Conservation (phyloP, 2,888 invertebrate genomes). For the Calliscelio sp. region DNA sequence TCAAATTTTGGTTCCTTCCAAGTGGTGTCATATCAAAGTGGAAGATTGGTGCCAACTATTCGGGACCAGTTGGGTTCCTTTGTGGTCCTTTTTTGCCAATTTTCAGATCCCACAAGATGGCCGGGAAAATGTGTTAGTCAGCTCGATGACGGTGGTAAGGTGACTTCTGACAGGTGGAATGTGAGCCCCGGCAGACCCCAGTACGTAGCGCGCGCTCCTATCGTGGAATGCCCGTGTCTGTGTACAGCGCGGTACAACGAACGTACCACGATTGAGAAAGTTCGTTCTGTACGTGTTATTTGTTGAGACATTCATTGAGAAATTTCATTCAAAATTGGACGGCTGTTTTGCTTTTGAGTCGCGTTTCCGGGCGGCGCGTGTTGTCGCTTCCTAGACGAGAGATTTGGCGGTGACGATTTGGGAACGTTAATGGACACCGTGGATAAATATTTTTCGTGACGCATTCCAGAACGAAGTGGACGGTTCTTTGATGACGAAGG, state of each 20-base stretch:
- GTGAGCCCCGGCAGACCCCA: slow-evolving; percentile 75
- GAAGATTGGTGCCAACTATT: too few species aligned
- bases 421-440: slow-evolving; percentile 14
- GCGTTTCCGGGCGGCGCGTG: neutral
- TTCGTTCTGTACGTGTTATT: slow-evolving; percentile 61
- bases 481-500: slow-evolving; percentile 16
- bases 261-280: slow-evolving; percentile 67
- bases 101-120: neutral
- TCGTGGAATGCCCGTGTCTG: slow-evolving; percentile 79
- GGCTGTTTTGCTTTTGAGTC: slow-evolving; percentile 13
- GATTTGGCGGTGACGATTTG: neutral
- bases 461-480: slow-evolving; percentile 42
- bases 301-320: slow-evolving; percentile 59
- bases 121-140: slow-evolving; percentile 37
- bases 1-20: too few species aligned
- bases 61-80: too few species aligned
- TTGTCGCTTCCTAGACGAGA: neutral
- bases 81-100: neutral
- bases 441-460: slow-evolving; percentile 31
- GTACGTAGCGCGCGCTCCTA: slow-evolving; percentile 73
- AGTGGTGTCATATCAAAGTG: too few species aligned
- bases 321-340: slow-evolving; percentile 56
- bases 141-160: slow-evolving; percentile 57
- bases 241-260: slow-evolving; percentile 60
- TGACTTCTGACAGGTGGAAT: slow-evolving; percentile 82